Base-by-base conservation (phyloP, 92 coral and sea anemone genomes). In the Epizoanthus fatuus region DNA sequence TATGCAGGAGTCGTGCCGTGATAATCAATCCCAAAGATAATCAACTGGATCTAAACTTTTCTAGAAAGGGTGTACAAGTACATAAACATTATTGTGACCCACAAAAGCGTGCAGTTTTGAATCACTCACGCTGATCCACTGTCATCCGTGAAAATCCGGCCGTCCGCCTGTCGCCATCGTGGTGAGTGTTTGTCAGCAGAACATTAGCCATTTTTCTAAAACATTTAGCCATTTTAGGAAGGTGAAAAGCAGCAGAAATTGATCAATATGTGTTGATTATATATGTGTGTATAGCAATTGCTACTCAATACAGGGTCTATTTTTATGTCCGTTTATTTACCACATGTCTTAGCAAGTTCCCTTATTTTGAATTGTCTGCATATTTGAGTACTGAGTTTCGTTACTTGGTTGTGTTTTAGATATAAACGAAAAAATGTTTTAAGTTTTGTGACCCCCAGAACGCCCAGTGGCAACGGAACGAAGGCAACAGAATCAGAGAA, bases 141-240 rank as follows among this genome's bases (percentile, higher is more conserved):
- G 47, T 29, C 69, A 40, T 16, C 63, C 69, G 16, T 9, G 44
- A 58, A 40, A 17, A 19, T 51, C 62, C 69, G 81, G 13, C 19
- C 81, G 69, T 63, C 81, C 15, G 38, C 7, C 7, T 75, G 81
- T 59, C 81, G 69, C 62, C 81, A 58, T 39, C 81, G 57, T 76
- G 81, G 16, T 20, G 55, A 58, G 81, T 38, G 39, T 76, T 54
- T 76, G 81, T 76, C 81, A 59, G 56, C 81, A 76, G 69, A 66
- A 39, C 14, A 37, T 74, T 74, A 73, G 11, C n/a, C 17, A 32
- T 75, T 12, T 40, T 59, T 38, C 51, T 77, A 39, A 55, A 76
- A 64, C 38, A 59, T 77, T 77, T 60, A 42, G 47, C 12, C 22
- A 49, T 49, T 8, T 49, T 49, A n/a, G 14, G 47, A 11, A 66